Base-by-base conservation (phyloP, 92 coral and sea anemone species). In the Phenganax subtilis region DNA sequence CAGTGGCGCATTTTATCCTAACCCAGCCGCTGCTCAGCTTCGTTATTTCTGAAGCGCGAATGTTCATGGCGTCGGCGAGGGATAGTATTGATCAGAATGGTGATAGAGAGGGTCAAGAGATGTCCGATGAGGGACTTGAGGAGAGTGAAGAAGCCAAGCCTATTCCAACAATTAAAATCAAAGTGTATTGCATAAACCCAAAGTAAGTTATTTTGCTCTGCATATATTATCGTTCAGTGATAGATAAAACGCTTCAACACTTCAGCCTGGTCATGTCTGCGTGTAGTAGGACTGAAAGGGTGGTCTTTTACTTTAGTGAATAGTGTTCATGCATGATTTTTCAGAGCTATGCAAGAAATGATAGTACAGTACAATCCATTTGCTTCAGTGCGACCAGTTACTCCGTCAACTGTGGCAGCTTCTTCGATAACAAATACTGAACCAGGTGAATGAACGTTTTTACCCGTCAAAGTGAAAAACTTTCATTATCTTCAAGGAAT, bases 1-100 rank as follows among this genome's bases (percentile, higher is more conserved):
- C 98, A 11, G 86, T 94, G 69, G 90, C 98, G 12, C 91, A 94
- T 80, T 94, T 94, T 57, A 92, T 80, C 15, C 97, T 94, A 53
- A 92, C 98, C 2, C 98, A 94, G 25, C 97, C 98, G 12, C 91
- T 92, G 17, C 90, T 94, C 8, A 94, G 98, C 69, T 94, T 94
- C 74, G 89, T 90, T 61, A 89, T 94, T 57, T 88, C 94, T 27
- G 85, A 94, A 84, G 97, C 91, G 51, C 92, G 88, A 84, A 72
- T 84, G 71, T 92, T 90, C 87, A 92, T 90, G 85, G 89, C 85
- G 6, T 78, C 82, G 10, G 73, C 63, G 57, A 78, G 82, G 59
- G 87, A 86, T 69, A 82, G 87, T 11, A 87, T 86, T 0, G 89
- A 86, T 29, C 92, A 94, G 79, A 90, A 92, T 75, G 91, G 91